These are phyloP conservation scores for Hydra vulgaris DNA, from an alignment of 30 jellyfish, hydroid and myxozoan species.

Conservation along the genomic window DNA sequence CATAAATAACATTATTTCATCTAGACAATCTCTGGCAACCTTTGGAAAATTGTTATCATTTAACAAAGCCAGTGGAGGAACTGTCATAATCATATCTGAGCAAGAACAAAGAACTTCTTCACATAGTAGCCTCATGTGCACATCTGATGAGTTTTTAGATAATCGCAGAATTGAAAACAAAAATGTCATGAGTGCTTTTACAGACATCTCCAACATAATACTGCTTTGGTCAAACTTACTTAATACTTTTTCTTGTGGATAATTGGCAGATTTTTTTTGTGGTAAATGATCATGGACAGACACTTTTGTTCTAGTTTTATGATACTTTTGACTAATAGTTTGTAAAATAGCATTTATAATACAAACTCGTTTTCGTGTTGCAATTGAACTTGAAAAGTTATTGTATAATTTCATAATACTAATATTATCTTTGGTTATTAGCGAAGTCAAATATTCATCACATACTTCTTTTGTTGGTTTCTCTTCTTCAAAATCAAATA, in stretches of 20 bases:
- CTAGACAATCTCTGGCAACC: conserved; percentile 55
- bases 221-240: conserved; percentile 33
- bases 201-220: conserved; percentile 67
- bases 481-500: conserved; percentile 49
- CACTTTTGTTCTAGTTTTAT: conserved; percentile 8
- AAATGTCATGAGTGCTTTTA: conserved; percentile 57
- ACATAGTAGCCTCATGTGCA: conserved; percentile 33
- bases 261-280: too few species aligned
- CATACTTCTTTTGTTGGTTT: conserved; percentile 36
- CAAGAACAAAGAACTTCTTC: conserved; percentile 58
- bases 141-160: conserved; percentile 51
- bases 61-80: conserved; percentile 78
- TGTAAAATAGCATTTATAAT: conserved; percentile 31
- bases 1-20: conserved; percentile 42
- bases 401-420: conserved; percentile 24
- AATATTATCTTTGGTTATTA: conserved; percentile 19
- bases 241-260: not conserved
- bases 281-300: not conserved
- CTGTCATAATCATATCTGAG: conserved; percentile 26
- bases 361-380: conserved; percentile 32
- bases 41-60: conserved; percentile 54
- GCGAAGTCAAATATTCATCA: conserved; percentile 15
- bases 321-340: conserved; percentile 41
- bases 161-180: conserved; percentile 64
- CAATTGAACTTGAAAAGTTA: conserved; percentile 49